Base-by-base conservation (phyloP, 1,140 invertebrate genomes). In the Leucophenga varia region DNA sequence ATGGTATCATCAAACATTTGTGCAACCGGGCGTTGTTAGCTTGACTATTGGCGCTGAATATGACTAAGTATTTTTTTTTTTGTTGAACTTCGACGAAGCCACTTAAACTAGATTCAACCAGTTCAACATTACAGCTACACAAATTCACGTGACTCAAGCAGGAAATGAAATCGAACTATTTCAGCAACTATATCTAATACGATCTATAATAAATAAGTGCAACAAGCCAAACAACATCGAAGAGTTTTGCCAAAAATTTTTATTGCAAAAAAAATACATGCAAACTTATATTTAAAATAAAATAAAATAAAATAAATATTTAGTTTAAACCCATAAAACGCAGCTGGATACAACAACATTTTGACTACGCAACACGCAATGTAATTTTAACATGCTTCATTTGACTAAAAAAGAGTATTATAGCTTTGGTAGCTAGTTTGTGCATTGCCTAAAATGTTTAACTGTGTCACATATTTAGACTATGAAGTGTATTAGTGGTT, bases 41-140 rank as follows among this genome's bases (percentile, higher is more conserved):
- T 93, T 97, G 46, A 94, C 93, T 1, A 96, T 97, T 61, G 94
- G 95, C 17, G 91, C 93, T 0, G 95, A 97, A 76, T 97, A 91
- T 68, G 93, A 97, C 73, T 95, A 78, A 82, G 6, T 17, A 37
- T 13, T 9, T 19, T 37, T 12, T 17, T 34, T 13, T 9, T 19
- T 37, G 2, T 17, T 34, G 32, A 7, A 34, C 13, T n/a, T n/a
- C n/a, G n/a, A n/a, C n/a, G n/a, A n/a, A n/a, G 32, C 8, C 12
- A 34, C 14, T 31, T 43, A 6, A 20, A 52, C 42, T 20, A 46
- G 38, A 41, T 58, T 16, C 41, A 10, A 42, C 42, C 20, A 43
- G 36, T 39, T 59, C 60, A 46, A 39, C 49, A 47, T 41, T 47
- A 43, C 43, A 65, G 41, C 55, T 58, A 41, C 32, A 52, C 47